Percentiles rank a stretch among this genome's conserved stretches.
Evolutionary conservation across 2,113 vertebrate species (phyloP).

Genomic region (Poicephalus meyeri): DNA sequence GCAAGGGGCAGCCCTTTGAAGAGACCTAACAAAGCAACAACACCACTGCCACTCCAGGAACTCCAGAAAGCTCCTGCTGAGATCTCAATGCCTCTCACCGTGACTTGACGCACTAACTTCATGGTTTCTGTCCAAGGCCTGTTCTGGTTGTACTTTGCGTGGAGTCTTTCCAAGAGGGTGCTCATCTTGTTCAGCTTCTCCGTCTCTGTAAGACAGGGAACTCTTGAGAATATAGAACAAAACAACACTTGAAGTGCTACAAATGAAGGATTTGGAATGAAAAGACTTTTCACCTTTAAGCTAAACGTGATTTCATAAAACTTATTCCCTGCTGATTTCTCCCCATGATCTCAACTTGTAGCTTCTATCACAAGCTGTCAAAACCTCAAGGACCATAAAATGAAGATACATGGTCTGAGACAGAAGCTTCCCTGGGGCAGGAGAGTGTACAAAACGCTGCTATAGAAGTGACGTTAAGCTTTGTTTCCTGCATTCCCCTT

Average conservation of each 20-base stretch:
- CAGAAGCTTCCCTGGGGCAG: background rate
- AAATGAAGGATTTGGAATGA: background rate
- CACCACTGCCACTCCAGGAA: accelerated
- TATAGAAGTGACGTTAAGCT: background rate
- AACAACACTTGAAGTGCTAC: accelerated
- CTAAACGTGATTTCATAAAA: accelerated
- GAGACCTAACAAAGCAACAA: background rate
- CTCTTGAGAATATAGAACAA: background rate
- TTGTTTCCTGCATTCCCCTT: background rate
- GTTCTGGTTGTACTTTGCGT: slow-evolving; percentile 91
- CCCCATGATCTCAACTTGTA: background rate
- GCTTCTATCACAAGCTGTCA: background rate
- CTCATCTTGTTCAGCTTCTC: slow-evolving; percentile 86
- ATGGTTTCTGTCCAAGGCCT: slow-evolving; percentile 95
- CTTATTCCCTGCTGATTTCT: background rate
- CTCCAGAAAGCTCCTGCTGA: background rate
- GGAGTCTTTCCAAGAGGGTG: slow-evolving; percentile 90
- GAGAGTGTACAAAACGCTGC: accelerated
- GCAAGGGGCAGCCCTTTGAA: background rate
- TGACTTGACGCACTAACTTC: slow-evolving; percentile 95
- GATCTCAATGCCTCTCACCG: slow-evolving; percentile 80
- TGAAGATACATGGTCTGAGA: background rate
- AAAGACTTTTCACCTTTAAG: background rate
- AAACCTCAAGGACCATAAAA: background rate
- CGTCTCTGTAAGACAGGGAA: slow-evolving; percentile 43